phyloP scores from a whole-genome alignment of 2,797 vertebrate genomes.

The Dendrocincla fuliginosa region DNA sequence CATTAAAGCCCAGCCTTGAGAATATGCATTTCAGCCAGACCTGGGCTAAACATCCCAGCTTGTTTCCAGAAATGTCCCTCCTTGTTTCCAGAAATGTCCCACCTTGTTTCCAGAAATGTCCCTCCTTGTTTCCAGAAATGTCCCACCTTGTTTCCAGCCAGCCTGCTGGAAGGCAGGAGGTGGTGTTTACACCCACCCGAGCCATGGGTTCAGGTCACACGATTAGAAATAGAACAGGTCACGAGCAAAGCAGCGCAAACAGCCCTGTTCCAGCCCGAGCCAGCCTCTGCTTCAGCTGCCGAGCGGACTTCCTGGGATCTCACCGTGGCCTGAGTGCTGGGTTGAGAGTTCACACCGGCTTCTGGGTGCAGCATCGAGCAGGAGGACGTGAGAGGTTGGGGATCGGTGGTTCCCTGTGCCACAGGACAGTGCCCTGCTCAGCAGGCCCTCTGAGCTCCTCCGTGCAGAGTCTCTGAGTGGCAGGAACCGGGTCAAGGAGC shows the following conservation, averaged over 20 bases:
- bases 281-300: not conserved
- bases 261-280: not conserved
- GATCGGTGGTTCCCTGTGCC: not conserved
- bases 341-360: not conserved
- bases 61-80: not conserved
- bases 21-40: not conserved
- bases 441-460: not conserved
- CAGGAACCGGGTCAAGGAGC: not conserved
- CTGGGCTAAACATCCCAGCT: not conserved
- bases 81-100: not conserved
- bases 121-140: not conserved
- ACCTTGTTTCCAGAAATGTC: not conserved
- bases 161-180: not conserved
- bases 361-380: rapidly evolving
- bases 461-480: not conserved
- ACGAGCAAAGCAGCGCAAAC: not conserved
- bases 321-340: not conserved
- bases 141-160: not conserved
- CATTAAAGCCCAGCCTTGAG: not conserved
- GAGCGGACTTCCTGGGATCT: not conserved
- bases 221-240: not conserved
- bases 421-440: not conserved
- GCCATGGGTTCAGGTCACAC: not conserved
- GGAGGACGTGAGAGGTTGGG: not conserved
- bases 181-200: not conserved